Evolutionary conservation across 2,113 vertebrate genomes (phyloP), one percentile per base, ranked within the genome.

Genomic region (Centrocercus urophasianus): DNA sequence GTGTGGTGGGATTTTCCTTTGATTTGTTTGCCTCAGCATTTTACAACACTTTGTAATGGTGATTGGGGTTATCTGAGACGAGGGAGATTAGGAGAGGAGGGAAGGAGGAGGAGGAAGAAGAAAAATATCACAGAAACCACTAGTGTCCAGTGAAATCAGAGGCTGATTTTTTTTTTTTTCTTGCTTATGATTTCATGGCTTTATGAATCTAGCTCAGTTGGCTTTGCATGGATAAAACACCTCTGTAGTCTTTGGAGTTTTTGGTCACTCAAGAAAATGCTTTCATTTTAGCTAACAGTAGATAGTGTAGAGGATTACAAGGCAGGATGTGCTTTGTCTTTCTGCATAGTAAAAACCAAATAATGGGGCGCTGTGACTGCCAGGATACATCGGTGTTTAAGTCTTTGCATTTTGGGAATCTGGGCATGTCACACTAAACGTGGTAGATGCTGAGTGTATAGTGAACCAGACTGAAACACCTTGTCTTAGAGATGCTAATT

Each of bases 371-470:
- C 21, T 66, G 12, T 19, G 61, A 9, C 56, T 74, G 30, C 30
- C 10, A 43, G 63, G 40, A 43, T 27, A 25, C 0, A 0, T 42
- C 14, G 9, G 3, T 64, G 18, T 74, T 60, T 60, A 52, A 57
- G 19, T 52, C 47, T 81, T 25, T 85, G 27, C 27, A 18, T 66
- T 84, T 74, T 75, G 28, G 34, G 30, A 65, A 45, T 78, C 42
- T 78, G 47, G 22, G 32, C 11, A 32, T 67, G 0, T 63, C 36
- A 27, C 3, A 14, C 45, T 16, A 43, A 19, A 32, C 3, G 0
- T 19, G 60, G 42, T 34, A 60, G 43, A 11, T 72, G 43, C 24
- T 11, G 92, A 11, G 50, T 36, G 13, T 21, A 17, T 54, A 76
- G 57, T 25, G 67, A 50, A 69, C 64, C 34, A 50, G 70, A 25